Base-by-base conservation (phyloP, 2,113 vertebrate species). In the Vulpes vulpes region DNA sequence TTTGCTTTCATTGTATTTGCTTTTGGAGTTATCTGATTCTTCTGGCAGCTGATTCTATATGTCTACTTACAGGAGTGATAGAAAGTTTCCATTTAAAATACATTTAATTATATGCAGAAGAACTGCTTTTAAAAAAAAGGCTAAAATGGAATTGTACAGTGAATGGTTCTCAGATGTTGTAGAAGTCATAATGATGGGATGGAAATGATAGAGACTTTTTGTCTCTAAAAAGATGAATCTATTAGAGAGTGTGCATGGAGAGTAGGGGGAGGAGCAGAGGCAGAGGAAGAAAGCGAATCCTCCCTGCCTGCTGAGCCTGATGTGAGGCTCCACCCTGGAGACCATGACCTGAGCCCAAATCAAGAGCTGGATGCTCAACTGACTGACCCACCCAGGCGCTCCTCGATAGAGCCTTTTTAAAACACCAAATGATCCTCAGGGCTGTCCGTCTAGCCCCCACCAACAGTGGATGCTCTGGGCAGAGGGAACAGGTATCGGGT, bases 1-100 rank as follows among this genome's bases (percentile, higher is more conserved):
- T 93, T 96, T 78, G 20, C 65, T 91, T 96, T 89, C 51, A 71
- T 97, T 94, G 15, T 96, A n/a, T 89, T 93, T 96, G n/a, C 20
- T 84, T 93, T 88, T n/a, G 30, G 19, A 79, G 23, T 92, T 82
- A 69, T 51, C 30, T 86, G 51, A 57, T 57, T 95, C 85, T 91
- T 69, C 69, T 79, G 64, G 59, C 17, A 83, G 17, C 17, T 90
- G 57, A 59, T 94, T 80, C 16, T 95, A 0, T 67, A 49, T 19
- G 43, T 83, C 32, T 88, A 2, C 17, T 92, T 84, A 93, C 19
- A 69, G 90, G 81, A 43, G 8, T 85, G 82, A 67, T 65, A 51
- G 0, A 53, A 35, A 94, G 8, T n/a, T 89, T 76, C 35, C 69
- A 78, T 55, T 69, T 91, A 86, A 94, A 82, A 76, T n/a, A 76